A percentile compares a stretch with the other conserved stretches of the same genome.
These are phyloP conservation scores for Mus caroli DNA, from an alignment of 2,797 vertebrate genomes.

Conservation along the genomic window DNA sequence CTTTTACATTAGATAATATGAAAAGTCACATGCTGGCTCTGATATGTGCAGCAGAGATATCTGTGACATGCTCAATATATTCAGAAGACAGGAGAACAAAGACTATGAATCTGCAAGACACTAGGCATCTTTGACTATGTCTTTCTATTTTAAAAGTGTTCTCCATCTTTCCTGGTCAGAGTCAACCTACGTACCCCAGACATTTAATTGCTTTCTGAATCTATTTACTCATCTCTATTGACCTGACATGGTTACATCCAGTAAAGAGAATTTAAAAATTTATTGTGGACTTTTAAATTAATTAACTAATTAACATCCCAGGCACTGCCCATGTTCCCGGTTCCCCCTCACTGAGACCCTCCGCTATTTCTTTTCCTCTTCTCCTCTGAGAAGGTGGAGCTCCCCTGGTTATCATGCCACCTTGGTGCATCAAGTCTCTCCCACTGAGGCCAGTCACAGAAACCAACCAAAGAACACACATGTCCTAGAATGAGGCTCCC, in stretches of 20 bases:
- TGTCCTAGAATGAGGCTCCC: not conserved
- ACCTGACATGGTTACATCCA: not conserved
- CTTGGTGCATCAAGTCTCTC: not conserved
- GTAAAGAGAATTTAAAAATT: slow-evolving; percentile 1
- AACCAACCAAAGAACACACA: not conserved
- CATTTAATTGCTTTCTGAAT: not conserved
- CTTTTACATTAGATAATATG: not conserved
- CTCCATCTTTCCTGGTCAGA: not conserved
- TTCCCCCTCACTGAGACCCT: not conserved
- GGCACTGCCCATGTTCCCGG: fast-evolving
- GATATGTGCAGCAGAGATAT: not conserved
- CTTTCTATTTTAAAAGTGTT: slow-evolving; percentile 32
- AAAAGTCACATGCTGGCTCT: not conserved
- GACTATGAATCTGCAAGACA: not conserved
- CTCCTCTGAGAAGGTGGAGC: not conserved
- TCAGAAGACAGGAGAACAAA: not conserved
- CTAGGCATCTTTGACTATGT: not conserved
- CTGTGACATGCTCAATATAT: not conserved
- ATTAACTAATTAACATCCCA: not conserved
- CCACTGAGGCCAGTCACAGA: not conserved
- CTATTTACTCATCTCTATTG: not conserved
- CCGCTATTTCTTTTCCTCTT: not conserved
- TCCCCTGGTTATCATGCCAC: not conserved
- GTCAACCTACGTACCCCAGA: not conserved
- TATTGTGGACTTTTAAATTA: not conserved